A percentile compares a stretch with the other conserved stretches of the same genome.
phyloP scores from a whole-genome alignment of 2,113 vertebrate species.

The Halichoerus grypus region DNA sequence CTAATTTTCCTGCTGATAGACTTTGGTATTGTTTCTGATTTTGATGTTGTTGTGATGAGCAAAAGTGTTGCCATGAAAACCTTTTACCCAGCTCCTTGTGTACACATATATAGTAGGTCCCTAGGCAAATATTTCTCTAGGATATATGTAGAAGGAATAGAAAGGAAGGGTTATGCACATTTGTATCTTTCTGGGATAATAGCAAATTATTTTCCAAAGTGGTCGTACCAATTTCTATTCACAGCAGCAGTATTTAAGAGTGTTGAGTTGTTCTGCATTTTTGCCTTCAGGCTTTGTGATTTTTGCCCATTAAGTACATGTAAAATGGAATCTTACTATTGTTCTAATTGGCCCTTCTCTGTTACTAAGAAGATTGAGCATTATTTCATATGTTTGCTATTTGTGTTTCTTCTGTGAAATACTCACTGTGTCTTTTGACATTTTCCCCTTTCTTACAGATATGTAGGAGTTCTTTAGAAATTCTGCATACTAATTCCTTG shows the following conservation, averaged over 20 bases:
- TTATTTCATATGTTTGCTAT: background rate
- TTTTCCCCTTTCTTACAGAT: background rate
- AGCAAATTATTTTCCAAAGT: background rate
- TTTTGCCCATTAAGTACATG: background rate
- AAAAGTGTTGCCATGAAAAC: background rate
- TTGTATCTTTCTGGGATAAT: background rate
- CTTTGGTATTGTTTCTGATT: background rate
- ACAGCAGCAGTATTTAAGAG: background rate
- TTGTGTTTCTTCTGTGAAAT: background rate
- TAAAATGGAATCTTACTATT: background rate
- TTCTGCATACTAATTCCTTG: background rate
- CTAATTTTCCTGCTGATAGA: conserved; percentile 9
- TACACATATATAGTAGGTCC: background rate
- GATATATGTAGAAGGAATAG: background rate
- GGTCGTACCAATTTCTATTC: background rate
- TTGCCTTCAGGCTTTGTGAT: background rate
- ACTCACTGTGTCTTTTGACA: background rate
- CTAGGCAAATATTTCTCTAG: background rate
- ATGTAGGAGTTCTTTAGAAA: conserved; percentile 4
- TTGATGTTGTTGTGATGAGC: background rate
- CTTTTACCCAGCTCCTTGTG: background rate
- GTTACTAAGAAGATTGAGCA: background rate
- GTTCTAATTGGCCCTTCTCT: background rate
- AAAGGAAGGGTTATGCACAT: background rate
- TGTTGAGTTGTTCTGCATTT: background rate